Evolutionary conservation across 2,797 vertebrate genomes (phyloP).

Genomic region (Pseudochaenichthys georgianus): DNA sequence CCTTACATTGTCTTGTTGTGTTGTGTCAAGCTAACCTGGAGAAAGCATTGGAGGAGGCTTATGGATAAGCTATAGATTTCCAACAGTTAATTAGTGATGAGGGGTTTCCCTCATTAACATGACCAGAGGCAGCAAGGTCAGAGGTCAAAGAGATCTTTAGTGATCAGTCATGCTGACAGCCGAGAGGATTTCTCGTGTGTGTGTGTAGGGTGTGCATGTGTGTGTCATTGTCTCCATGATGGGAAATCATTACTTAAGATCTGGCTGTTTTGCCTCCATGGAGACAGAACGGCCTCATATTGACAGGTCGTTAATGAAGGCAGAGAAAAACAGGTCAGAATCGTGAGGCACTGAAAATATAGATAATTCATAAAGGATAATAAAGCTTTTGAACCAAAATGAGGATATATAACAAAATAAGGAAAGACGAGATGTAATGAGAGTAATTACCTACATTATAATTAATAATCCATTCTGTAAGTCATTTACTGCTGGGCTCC

Average conservation of each 20-base stretch:
- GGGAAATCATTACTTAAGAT: constrained; percentile 55
- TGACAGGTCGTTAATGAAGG: constrained; percentile 28
- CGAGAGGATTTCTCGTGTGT: neutral
- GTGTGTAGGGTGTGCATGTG: neutral
- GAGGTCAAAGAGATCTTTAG: constrained; percentile 29
- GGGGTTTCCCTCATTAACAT: constrained; percentile 12
- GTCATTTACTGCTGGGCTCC: neutral
- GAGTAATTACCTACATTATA: neutral
- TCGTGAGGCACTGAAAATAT: constrained; percentile 5
- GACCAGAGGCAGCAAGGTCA: neutral
- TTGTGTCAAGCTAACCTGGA: too few relatives aligned
- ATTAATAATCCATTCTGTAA: neutral
- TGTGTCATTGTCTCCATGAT: constrained; percentile 39
- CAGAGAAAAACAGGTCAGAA: constrained; percentile 10
- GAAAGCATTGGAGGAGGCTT: neutral
- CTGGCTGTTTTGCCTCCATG: constrained; percentile 49
- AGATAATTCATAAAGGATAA: neutral
- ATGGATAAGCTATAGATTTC: constrained; percentile 24
- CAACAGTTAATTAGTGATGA: constrained; percentile 26
- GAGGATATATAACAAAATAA: constrained; percentile 10
- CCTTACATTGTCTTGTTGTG: neutral
- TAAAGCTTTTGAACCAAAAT: neutral
- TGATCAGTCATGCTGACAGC: constrained; percentile 31
- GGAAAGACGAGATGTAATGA: neutral
- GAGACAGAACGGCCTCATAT: constrained; percentile 31